A percentile compares a stretch with the other conserved stretches of the same genome.
phyloP scores from a whole-genome alignment of 2,797 vertebrate genomes.

The Sebastes iracundus region DNA sequence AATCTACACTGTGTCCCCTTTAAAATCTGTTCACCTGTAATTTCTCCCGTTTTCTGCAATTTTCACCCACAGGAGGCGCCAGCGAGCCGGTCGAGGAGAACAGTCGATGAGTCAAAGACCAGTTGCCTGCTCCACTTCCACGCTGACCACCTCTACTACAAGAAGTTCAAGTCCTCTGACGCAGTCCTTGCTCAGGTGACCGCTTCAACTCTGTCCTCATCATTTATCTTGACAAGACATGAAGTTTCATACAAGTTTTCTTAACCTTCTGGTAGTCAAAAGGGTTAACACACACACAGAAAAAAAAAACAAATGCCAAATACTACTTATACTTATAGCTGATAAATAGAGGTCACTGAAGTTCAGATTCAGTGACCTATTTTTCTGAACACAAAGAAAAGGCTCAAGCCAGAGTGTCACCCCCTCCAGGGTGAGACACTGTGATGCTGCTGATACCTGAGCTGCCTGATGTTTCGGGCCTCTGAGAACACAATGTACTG shows the following conservation, averaged over 20 bases:
- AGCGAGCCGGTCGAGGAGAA: constrained; percentile 70
- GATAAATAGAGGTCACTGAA: not conserved
- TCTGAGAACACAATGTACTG: constrained; percentile 19
- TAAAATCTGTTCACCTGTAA: not conserved
- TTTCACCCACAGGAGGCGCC: constrained; percentile 68
- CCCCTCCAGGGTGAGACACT: not conserved
- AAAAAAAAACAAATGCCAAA: not conserved
- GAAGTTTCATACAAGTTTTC: not conserved
- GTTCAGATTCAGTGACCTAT: not conserved
- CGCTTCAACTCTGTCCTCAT: not conserved
- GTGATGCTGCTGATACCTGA: not conserved
- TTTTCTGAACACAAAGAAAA: not conserved
- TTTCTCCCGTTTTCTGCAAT: not conserved
- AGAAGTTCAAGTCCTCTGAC: constrained; percentile 80
- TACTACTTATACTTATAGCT: no score
- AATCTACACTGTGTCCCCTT: not conserved
- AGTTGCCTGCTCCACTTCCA: constrained; percentile 85
- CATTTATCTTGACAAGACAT: not conserved
- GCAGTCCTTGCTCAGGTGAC: constrained; percentile 86
- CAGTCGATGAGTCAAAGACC: constrained; percentile 79
- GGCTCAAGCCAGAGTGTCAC: not conserved
- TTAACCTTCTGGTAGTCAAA: not conserved
- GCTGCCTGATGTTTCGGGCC: not conserved
- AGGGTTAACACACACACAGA: not conserved
- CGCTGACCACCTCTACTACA: constrained; percentile 83